Evolutionary conservation across 2,113 vertebrate species (phyloP), one percentile per base, ranked within the genome.

Genomic region (Lepus americanus): DNA sequence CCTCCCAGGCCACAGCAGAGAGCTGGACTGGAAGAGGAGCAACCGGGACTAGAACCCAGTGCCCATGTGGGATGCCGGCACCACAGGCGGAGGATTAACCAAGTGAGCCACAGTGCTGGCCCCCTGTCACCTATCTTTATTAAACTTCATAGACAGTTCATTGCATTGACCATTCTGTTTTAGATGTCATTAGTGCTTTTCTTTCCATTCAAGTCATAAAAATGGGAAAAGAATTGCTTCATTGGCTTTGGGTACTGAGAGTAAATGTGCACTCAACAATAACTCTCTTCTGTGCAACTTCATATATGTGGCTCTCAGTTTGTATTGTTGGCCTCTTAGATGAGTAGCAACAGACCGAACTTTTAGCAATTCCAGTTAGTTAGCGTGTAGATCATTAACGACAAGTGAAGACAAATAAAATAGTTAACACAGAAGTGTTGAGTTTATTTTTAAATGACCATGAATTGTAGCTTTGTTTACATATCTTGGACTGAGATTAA

Each of bases 81-180:
- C 44, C 44, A 7, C 7, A 44, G 44, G 44, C 44, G 7, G 7
- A 44, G 44, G 44, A 44, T 44, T 44, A 44, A 44, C 44, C 44
- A 44, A 44, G 7, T 44, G 44, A 44, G 44, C 44, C 44, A 44
- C 6, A 1, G 44, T 44, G 44, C 44, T 7, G 44, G 44, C 44
- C 44, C 44, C 44, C 44, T 44, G 44, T 44, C 23, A 72, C 44
- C 31, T 17, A 27, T 3, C 12, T 72, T 27, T 61, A 13, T 89
- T 95, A 97, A 84, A 84, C 83, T 80, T 79, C 82, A 76, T 66
- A 77, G 89, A 33, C 83, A 20, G 6, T 81, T 96, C 49, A 88
- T 94, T 96, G 49, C 29, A 66, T 63, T 79, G 94, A 29, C 67
- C 90, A 0, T 94, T 94, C 63, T 39, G 20, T 94, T 96, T 89